These are phyloP conservation scores for Napeogenes inachia DNA, from an alignment of 2,888 invertebrate species.

Conservation along the genomic window DNA sequence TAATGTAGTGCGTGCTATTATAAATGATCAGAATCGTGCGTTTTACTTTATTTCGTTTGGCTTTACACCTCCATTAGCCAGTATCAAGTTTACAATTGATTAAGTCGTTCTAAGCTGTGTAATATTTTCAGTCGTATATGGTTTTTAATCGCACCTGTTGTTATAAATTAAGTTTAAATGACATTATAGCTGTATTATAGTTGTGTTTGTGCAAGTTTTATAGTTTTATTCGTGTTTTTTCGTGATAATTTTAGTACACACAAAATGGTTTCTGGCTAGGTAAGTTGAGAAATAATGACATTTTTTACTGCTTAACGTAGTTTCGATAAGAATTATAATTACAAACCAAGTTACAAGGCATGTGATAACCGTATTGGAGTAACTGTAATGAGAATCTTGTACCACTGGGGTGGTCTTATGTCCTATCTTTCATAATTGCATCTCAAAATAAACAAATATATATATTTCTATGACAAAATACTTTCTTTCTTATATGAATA, in stretches of 20 bases:
- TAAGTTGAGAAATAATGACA: conserved; percentile 35
- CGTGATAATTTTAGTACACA: conserved; percentile 34
- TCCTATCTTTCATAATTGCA: no score
- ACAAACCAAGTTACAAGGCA: conserved; percentile 23
- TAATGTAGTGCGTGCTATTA: conserved; percentile 65
- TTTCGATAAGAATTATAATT: conserved; percentile 42
- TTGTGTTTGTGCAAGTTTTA: conserved; percentile 50
- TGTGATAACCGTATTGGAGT: conserved; percentile 13
- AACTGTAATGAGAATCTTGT: conserved; percentile 7
- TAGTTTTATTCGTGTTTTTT: conserved; percentile 34
- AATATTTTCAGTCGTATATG: conserved; percentile 42
- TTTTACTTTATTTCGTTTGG: conserved; percentile 50
- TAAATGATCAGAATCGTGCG: conserved; percentile 52
- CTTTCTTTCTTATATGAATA: no score
- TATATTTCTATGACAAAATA: no score
- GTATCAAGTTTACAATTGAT: conserved; percentile 41
- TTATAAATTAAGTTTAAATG: conserved; percentile 44
- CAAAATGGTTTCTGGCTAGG: conserved; percentile 50
- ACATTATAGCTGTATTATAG: conserved; percentile 41
- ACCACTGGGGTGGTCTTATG: not conserved
- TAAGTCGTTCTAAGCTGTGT: conserved; percentile 36
- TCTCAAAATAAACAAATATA: no score
- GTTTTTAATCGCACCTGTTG: conserved; percentile 41
- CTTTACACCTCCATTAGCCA: conserved; percentile 48
- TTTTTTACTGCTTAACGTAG: conserved; percentile 37